Base-by-base conservation (phyloP, 1,140 invertebrate genomes). In the Anastatus disparis region DNA sequence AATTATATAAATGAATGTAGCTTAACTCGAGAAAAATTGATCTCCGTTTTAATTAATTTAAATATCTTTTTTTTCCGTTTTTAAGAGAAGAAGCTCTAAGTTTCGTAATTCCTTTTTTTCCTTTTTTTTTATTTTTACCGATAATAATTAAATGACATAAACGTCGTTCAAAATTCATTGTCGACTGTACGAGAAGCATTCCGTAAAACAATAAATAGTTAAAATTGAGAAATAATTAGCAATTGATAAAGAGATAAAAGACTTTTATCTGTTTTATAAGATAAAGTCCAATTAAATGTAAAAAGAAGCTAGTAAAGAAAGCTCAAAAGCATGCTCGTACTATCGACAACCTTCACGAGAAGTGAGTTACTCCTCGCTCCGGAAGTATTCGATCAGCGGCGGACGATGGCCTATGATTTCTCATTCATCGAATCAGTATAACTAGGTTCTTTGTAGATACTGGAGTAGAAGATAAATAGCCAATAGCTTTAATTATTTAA, bases 401-500 rank as follows among this genome's bases (percentile, higher is more conserved):
- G 75, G 72, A 77, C 67, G 74, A 77, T 75, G 75, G 74, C 72
- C 77, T 77, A 74, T 76, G 56, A 74, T 79, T 81, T 80, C 73
- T 78, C 76, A 78, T 81, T 81, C 75, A 78, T 78, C 78, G 76
- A 81, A 78, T 80, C 77, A 76, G 73, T 76, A 79, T 76, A 79
- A 81, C 71, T 81, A 83, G 75, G 74, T 81, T 82, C 78, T 81
- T 83, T 86, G 83, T 86, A 86, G 84, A 85, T 85, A 85, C 76
- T 77, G 76, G 58, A 55, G 22, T 70, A 70, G 48, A 70, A 75
- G 73, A 80, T 82, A 79, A 78, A 80, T 81, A 84, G 78, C 77
- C 74, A 77, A 84, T 85, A 85, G 83, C 82, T 86, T 84, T 85
- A 84, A 84, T 85, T 84, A 85, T 85, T 85, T 84, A 83, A 69